Evolutionary conservation across 2,113 vertebrate species (phyloP).

Genomic region (Equus przewalskii): DNA sequence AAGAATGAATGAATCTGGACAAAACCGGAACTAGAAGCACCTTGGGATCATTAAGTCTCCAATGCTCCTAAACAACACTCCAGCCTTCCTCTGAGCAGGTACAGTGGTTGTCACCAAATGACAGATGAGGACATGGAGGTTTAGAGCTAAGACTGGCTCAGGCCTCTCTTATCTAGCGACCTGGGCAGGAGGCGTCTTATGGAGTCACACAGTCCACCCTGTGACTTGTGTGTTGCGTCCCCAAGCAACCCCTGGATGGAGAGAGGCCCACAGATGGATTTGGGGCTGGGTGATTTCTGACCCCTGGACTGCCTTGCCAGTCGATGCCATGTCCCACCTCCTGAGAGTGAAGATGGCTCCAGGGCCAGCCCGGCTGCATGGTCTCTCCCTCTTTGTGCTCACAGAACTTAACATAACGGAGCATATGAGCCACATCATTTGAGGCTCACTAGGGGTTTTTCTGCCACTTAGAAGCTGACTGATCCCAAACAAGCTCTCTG

Average conservation of each 20-base stretch:
- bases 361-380: too few species aligned
- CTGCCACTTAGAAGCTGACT: background rate
- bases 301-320: background rate
- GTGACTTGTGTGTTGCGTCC: background rate
- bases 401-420: background rate
- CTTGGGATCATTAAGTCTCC: background rate
- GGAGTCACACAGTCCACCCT: too few species aligned
- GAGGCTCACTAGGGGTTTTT: background rate
- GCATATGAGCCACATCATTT: background rate
- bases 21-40: background rate
- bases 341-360: background rate
- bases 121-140: background rate
- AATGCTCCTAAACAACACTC: background rate
- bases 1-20: background rate
- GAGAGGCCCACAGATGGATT: background rate
- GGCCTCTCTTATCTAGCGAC: background rate
- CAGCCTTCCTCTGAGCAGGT: background rate
- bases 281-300: background rate
- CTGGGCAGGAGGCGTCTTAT: background rate
- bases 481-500: background rate
- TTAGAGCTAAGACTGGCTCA: background rate
- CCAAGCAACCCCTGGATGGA: background rate
- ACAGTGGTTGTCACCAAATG: background rate
- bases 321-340: fast-evolving
- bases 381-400: background rate